Percentiles rank a stretch among this genome's conserved stretches.
These are phyloP conservation scores for Lithosia quadra DNA, from an alignment of 2,888 invertebrate genomes.

Conservation along the genomic window DNA sequence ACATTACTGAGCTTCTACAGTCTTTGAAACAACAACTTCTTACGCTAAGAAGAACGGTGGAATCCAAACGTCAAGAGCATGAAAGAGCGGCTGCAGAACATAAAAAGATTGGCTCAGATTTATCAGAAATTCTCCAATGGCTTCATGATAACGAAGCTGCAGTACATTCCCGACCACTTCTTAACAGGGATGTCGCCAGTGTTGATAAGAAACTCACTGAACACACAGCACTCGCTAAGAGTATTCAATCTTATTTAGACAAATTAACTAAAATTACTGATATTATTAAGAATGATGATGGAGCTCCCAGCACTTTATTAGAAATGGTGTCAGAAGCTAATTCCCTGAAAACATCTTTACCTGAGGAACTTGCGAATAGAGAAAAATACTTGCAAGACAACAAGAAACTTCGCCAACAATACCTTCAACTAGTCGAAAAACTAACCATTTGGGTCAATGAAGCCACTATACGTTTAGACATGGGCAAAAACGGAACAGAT, in stretches of 20 bases:
- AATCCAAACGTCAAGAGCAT: slow-evolving; percentile 94
- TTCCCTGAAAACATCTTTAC: slow-evolving; percentile 92
- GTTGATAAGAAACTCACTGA: slow-evolving; percentile 94
- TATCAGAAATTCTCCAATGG: slow-evolving; percentile 94
- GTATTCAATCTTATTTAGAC: slow-evolving; percentile 90
- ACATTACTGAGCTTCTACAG: slow-evolving; percentile 95
- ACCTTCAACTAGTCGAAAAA: slow-evolving; percentile 91
- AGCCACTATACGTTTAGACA: slow-evolving; percentile 91
- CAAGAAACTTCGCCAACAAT: slow-evolving; percentile 91
- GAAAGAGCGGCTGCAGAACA: slow-evolving; percentile 96
- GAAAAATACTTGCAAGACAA: slow-evolving; percentile 93
- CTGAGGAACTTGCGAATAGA: slow-evolving; percentile 93
- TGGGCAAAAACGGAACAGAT: slow-evolving; percentile 94
- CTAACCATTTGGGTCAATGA: slow-evolving; percentile 94
- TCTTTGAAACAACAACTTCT: slow-evolving; percentile 94
- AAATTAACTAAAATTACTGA: slow-evolving; percentile 91
- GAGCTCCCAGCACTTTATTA: slow-evolving; percentile 92
- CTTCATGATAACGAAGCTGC: slow-evolving; percentile 93
- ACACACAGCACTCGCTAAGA: slow-evolving; percentile 89
- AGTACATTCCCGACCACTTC: slow-evolving; percentile 93
- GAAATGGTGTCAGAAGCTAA: slow-evolving; percentile 95
- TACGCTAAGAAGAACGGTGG: slow-evolving; percentile 92
- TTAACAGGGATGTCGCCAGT: slow-evolving; percentile 92
- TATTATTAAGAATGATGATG: slow-evolving; percentile 91
- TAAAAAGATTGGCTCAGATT: slow-evolving; percentile 92